A percentile compares a stretch with the other conserved stretches of the same genome.
Evolutionary conservation across 2,113 vertebrate genomes (phyloP).

Genomic region (Semnornis frantzii): DNA sequence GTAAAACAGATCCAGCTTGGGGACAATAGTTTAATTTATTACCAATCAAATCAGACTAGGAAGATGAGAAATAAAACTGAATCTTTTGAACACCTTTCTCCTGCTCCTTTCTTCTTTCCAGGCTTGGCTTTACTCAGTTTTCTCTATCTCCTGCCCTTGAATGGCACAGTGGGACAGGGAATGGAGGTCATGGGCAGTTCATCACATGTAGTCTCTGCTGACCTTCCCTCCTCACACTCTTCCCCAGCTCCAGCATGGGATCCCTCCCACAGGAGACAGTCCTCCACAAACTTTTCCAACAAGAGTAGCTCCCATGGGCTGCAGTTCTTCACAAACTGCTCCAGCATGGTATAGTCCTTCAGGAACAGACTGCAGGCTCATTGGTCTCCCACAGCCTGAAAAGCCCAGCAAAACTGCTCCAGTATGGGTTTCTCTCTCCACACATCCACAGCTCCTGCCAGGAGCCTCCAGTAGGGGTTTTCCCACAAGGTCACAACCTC

Average conservation of each 20-base stretch:
- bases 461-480: too few species aligned
- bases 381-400: too few species aligned
- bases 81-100: neutral
- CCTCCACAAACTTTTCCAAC: neutral
- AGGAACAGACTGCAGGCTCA: too few species aligned
- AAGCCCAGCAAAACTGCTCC: neutral
- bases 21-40: constrained; percentile 15
- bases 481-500: neutral
- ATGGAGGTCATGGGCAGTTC: neutral
- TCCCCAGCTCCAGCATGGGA: neutral
- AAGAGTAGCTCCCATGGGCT: neutral
- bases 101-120: neutral
- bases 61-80: neutral
- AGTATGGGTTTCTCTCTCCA: neutral
- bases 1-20: neutral
- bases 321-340: too few species aligned
- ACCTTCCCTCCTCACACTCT: too few species aligned
- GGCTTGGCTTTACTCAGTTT: neutral
- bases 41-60: neutral
- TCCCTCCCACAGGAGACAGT: rapidly evolving
- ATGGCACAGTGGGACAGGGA: neutral
- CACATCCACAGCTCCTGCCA: neutral
- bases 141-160: neutral
- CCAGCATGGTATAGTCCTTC: neutral
- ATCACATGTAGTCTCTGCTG: neutral